phyloP scores from a whole-genome alignment of 2,113 vertebrate genomes.

The Ophthalmolycus amberensis region DNA sequence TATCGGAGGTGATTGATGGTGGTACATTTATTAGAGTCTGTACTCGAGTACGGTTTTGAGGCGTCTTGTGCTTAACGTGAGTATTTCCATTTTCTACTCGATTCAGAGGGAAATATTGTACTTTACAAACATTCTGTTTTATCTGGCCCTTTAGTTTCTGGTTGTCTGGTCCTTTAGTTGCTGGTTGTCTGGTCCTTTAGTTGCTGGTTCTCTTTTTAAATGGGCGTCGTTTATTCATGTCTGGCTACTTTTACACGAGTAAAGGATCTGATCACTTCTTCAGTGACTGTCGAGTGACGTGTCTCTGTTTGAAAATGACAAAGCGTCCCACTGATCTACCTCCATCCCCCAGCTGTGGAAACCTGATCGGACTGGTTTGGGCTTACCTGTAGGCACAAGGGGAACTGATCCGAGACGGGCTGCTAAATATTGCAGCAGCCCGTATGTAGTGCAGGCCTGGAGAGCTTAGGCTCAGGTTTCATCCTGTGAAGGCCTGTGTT shows the following conservation, averaged over 20 bases:
- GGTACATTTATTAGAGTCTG: neutral
- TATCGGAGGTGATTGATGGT: neutral
- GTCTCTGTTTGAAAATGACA: neutral
- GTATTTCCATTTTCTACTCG: neutral
- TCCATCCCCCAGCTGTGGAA: constrained; percentile 35
- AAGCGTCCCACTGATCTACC: neutral
- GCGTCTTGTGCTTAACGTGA: neutral
- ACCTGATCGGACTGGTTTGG: constrained; percentile 54
- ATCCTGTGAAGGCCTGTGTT: neutral
- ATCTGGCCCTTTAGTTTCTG: too few species aligned
- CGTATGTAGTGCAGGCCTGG: neutral
- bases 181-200: too few species aligned
- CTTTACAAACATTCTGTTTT: neutral
- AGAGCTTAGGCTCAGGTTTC: constrained; percentile 46
- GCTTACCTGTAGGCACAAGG: constrained; percentile 34
- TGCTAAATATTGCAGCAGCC: constrained; percentile 63
- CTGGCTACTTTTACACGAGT: neutral
- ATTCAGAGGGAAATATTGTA: neutral
- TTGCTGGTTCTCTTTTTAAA: too few species aligned
- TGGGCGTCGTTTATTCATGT: too few species aligned
- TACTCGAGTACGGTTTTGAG: neutral
- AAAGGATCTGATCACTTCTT: too few species aligned
- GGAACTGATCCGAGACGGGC: constrained; percentile 20
- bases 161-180: too few species aligned
- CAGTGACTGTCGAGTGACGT: neutral